Percentiles rank a stretch among this genome's conserved stretches.
Conservation (phyloP, 1,140 invertebrate genomes). For the Macrobrachium rosenbergii region DNA sequence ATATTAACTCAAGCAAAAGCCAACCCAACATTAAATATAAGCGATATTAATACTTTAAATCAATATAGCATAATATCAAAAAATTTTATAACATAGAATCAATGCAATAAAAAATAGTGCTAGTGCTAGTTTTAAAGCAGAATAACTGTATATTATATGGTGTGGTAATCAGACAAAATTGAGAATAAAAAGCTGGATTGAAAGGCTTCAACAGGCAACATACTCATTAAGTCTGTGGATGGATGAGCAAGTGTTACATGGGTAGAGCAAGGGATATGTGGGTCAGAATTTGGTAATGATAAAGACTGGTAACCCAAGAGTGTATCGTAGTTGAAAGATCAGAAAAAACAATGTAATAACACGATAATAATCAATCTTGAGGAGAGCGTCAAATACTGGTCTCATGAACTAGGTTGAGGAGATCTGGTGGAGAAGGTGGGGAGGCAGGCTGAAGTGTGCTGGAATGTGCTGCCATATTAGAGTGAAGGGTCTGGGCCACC, state of each 20-base stretch:
- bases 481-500: slow-evolving; percentile 63
- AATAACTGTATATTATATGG: not conserved
- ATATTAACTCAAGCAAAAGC: not conserved
- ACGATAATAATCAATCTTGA: slow-evolving; percentile 57
- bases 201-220: slow-evolving; percentile 9
- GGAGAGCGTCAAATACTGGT: slow-evolving; percentile 66
- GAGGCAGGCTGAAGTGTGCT: slow-evolving; percentile 65
- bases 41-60: not conserved
- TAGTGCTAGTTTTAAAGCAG: not conserved
- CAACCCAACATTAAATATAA: no score
- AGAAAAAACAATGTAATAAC: slow-evolving; percentile 31
- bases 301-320: slow-evolving; percentile 42
- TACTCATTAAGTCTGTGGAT: slow-evolving; percentile 15
- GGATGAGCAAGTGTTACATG: slow-evolving; percentile 7
- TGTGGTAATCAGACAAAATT: not conserved
- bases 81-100: not conserved
- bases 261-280: slow-evolving; percentile 20
- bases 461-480: slow-evolving; percentile 65
- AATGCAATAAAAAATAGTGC: not conserved
- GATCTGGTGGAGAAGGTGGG: slow-evolving; percentile 60
- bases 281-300: slow-evolving; percentile 35
- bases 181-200: no score
- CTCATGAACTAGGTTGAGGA: slow-evolving; percentile 66
- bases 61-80: slow-evolving; percentile 17
- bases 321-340: slow-evolving; percentile 17